phyloP scores from a whole-genome alignment of 2,888 invertebrate genomes.

The Neoitamus cyanurus region DNA sequence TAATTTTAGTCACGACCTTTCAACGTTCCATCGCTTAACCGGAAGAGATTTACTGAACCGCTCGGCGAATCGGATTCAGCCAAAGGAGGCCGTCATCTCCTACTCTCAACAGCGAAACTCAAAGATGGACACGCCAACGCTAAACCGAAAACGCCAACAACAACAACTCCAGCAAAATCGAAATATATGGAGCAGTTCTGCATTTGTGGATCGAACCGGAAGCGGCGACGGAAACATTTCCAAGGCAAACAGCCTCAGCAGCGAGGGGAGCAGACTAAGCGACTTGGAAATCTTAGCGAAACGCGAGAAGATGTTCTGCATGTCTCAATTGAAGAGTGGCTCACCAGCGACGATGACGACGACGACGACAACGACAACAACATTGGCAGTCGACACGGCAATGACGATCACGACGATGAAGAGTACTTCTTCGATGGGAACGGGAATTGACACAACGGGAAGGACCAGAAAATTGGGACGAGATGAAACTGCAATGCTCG shows the following conservation, averaged over 20 bases:
- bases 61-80: constrained; percentile 65
- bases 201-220: constrained; percentile 70
- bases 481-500: neutral
- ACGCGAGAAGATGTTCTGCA: constrained; percentile 67
- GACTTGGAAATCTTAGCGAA: constrained; percentile 76
- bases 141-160: constrained; percentile 62
- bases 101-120: constrained; percentile 68
- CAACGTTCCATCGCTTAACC: constrained; percentile 67
- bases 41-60: constrained; percentile 67
- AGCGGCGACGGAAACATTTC: constrained; percentile 58
- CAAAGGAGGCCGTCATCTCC: constrained; percentile 67
- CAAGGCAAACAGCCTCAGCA: constrained; percentile 55
- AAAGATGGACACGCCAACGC: constrained; percentile 67
- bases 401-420: constrained; percentile 54
- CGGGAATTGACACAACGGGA: constrained; percentile 36
- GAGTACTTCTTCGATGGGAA: constrained; percentile 64
- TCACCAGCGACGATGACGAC: constrained; percentile 65
- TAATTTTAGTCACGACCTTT: constrained; percentile 65
- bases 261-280: constrained; percentile 67
- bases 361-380: constrained; percentile 32
- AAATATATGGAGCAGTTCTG: constrained; percentile 78
- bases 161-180: constrained; percentile 62
- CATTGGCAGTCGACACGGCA: constrained; percentile 27
- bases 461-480: neutral
- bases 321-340: constrained; percentile 68